A percentile compares a stretch with the other conserved stretches of the same genome.
phyloP scores from a whole-genome alignment of 2,113 vertebrate species.

The Artemisiospiza belli region DNA sequence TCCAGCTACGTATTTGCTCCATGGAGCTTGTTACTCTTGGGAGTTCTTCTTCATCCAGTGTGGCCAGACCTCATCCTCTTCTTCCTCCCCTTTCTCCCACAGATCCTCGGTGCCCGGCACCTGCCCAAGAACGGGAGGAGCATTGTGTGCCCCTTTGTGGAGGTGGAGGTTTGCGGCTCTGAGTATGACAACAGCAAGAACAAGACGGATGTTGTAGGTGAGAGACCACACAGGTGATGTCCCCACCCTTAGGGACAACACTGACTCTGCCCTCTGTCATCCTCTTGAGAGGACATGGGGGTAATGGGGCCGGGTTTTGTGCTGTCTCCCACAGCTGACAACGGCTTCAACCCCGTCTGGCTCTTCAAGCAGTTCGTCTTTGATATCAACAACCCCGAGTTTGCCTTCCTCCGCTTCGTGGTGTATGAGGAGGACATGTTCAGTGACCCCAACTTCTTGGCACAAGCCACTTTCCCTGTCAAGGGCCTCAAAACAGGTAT shows the following conservation, averaged over 20 bases:
- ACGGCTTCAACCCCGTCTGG: constrained; percentile 86
- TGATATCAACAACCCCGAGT: constrained; percentile 84
- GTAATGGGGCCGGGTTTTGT: not conserved
- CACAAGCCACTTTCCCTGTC: constrained; percentile 83
- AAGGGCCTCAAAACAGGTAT: constrained; percentile 84
- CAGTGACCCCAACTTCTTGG: constrained; percentile 89
- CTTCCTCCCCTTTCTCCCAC: not conserved
- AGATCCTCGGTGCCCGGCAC: constrained; percentile 85
- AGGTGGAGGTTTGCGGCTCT: constrained; percentile 84
- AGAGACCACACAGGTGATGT: fast-evolving
- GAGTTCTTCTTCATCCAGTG: not conserved
- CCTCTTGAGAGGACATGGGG: not conserved
- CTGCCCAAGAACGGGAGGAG: constrained; percentile 86
- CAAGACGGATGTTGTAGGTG: constrained; percentile 86
- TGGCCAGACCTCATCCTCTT: not conserved
- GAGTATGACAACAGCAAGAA: constrained; percentile 85
- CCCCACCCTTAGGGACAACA: not conserved
- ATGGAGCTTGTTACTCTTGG: not conserved
- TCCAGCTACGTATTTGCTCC: not conserved
- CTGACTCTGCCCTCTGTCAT: not conserved
- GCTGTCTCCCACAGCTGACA: constrained; percentile 73
- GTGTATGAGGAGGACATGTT: constrained; percentile 91
- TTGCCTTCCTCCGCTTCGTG: constrained; percentile 84
- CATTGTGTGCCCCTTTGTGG: constrained; percentile 87
- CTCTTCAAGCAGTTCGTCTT: constrained; percentile 86